Conservation (phyloP, 2,888 invertebrate species). For the Sarcophaga caerulescens region DNA sequence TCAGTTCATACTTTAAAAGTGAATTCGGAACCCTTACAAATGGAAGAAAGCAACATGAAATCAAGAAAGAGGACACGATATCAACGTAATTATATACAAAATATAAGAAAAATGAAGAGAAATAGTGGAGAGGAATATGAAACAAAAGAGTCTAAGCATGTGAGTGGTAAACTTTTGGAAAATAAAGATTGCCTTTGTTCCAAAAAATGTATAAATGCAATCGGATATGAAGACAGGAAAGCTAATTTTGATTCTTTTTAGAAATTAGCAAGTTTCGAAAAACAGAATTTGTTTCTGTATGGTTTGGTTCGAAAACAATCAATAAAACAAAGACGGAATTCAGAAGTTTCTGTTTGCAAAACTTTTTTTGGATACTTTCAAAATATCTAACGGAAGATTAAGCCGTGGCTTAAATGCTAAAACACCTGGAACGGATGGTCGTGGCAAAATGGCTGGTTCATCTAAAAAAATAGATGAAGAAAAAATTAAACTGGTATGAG, state of each 20-base stretch:
- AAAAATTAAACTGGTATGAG: background rate
- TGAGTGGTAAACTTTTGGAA: conserved; percentile 32
- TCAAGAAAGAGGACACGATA: conserved; percentile 12
- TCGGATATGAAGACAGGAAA: conserved; percentile 5
- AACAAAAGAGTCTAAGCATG: conserved; percentile 36
- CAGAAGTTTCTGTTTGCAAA: conserved; percentile 14
- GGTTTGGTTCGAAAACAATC: conserved; percentile 6
- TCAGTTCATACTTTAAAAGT: background rate
- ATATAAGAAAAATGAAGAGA: conserved; percentile 22
- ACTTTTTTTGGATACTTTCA: conserved; percentile 6
- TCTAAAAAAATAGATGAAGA: background rate
- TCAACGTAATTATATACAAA: conserved; percentile 4
- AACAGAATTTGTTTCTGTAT: background rate
- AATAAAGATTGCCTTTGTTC: conserved; percentile 39
- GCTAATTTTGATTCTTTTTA: conserved; percentile 1
- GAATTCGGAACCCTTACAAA: conserved; percentile 22
- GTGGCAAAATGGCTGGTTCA: conserved; percentile 1
- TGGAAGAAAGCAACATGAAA: conserved; percentile 17
- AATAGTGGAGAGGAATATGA: conserved; percentile 36
- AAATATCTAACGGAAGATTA: conserved; percentile 7
- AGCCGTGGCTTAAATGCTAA: background rate
- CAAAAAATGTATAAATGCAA: conserved; percentile 34
- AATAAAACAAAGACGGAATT: background rate
- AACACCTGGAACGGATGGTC: background rate
- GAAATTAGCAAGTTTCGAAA: conserved; percentile 5